Conservation (phyloP, 30 jellyfish, hydroid and myxozoan species). For the Clytia hemisphaerica region DNA sequence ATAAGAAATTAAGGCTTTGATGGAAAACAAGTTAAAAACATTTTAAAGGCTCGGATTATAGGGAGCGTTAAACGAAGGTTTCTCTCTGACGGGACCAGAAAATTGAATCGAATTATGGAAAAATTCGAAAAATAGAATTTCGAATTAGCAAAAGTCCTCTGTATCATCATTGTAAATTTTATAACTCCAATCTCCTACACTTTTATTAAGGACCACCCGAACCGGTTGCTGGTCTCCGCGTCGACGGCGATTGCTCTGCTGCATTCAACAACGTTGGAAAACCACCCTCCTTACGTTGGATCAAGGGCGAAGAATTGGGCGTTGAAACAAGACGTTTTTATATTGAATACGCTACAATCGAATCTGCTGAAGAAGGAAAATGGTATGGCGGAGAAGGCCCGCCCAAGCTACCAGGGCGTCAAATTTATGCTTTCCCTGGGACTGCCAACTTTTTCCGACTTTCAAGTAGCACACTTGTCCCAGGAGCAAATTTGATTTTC, state of each 20-base stretch:
- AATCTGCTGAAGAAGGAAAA: not conserved
- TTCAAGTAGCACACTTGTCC: not conserved
- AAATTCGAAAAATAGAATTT: no score
- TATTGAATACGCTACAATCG: not conserved
- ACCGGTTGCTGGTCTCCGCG: not conserved
- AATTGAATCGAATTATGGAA: no score
- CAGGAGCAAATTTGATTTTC: conserved; percentile 10
- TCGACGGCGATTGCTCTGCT: not conserved
- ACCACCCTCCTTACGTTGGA: conserved; percentile 1
- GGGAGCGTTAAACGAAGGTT: no score
- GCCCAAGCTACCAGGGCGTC: not conserved
- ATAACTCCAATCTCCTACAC: not conserved
- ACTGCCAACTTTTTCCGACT: not conserved
- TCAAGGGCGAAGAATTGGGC: conserved; percentile 9
- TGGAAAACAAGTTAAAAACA: no score
- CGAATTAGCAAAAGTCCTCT: no score
- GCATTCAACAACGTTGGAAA: not conserved
- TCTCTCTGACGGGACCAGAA: no score
- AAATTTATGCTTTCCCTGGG: not conserved
- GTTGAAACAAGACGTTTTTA: not conserved
- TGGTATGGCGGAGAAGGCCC: conserved; percentile 22
- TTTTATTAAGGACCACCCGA: not conserved
- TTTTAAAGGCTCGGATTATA: no score
- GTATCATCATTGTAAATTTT: no score
- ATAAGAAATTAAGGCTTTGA: no score